Base-by-base conservation (phyloP, 2,113 vertebrate species). In the Psephotus haematonotus region DNA sequence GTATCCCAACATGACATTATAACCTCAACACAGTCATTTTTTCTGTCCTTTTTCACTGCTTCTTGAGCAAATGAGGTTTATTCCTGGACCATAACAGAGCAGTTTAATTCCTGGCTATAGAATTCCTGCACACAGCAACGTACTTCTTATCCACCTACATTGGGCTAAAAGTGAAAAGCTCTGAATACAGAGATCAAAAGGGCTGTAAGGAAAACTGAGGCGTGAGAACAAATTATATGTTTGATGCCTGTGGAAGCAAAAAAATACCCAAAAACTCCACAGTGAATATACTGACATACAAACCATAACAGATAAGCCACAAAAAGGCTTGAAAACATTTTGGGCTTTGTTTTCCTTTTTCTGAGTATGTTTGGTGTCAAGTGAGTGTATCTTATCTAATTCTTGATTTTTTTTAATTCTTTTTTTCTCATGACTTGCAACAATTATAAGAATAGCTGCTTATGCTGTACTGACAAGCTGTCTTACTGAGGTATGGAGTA, bases 391-490 rank as follows among this genome's bases (percentile, higher is more conserved):
- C 13, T 71, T 71, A 63, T 17, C 35, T 39, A 9, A 44, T 39
- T 68, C 39, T 4, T 47, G 27, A 27, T 33, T 72, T 8, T 60
- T 27, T 10, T 12, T 43, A 25, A 27, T 60, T n/a, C 16, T 16
- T 7, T 3, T 0, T 5, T 19, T 11, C 1, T 6, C 0, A 3
- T 33, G 13, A 76, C 64, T 68, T 87, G 5, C 31, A 82, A 22
- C 8, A 69, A 11, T 33, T 44, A 2, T 69, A 39, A 57, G 35
- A 47, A 55, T 57, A 77, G 41, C 11, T 60, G n/a, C 5, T 69
- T 52, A 47, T 62, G 14, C 44, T 41, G 13, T 46, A 47, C 25
- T 63, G 59, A 52, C 15, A 69, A 52, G 24, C 35, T 57, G 1
- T 62, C 27, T 72, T 49, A 49, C 22, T n/a, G 24, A 94, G 55